phyloP scores from a whole-genome alignment of 2,113 vertebrate genomes.

The Forbesichthys papilliferus region DNA sequence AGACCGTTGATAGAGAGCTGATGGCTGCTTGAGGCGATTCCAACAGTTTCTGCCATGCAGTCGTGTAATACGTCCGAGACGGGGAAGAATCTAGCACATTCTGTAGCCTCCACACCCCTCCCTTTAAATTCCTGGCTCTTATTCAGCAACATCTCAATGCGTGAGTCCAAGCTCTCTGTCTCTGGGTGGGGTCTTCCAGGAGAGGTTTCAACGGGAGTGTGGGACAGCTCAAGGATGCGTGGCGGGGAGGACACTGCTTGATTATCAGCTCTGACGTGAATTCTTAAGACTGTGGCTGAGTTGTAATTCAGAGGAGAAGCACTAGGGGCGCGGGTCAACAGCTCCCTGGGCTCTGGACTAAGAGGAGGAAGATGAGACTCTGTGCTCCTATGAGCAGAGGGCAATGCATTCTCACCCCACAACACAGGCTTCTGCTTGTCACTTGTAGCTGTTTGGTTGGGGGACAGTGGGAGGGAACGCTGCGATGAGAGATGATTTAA shows the following conservation, averaged over 20 bases:
- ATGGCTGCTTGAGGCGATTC: conserved; percentile 28
- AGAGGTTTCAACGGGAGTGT: conserved; percentile 52
- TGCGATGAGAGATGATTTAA: conserved; percentile 76
- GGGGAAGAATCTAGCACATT: conserved; percentile 79
- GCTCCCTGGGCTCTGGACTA: conserved; percentile 75
- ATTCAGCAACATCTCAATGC: conserved; percentile 94
- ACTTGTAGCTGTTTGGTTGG: conserved; percentile 58
- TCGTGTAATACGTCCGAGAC: conserved; percentile 68
- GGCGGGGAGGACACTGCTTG: conserved; percentile 70
- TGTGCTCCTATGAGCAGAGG: conserved; percentile 49
- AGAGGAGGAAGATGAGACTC: conserved; percentile 69
- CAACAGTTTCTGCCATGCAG: conserved; percentile 7
- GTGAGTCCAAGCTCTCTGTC: conserved; percentile 87
- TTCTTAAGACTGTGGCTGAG: conserved; percentile 35
- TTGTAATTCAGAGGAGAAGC: conserved; percentile 59
- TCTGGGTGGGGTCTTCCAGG: conserved; percentile 78
- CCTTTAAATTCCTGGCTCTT: conserved; percentile 78
- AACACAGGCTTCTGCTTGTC: conserved; percentile 76
- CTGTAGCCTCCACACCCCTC: conserved; percentile 77
- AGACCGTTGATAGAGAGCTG: conserved; percentile 65
- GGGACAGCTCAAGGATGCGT: conserved; percentile 19
- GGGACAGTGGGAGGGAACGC: conserved; percentile 1
- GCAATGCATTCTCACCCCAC: conserved; percentile 70
- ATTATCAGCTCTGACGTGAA: conserved; percentile 72
- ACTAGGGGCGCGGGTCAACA: conserved; percentile 45